A percentile compares a stretch with the other conserved stretches of the same genome.
These are phyloP conservation scores for Ormia ochracea DNA, from an alignment of 2,888 invertebrate genomes.

Conservation along the genomic window DNA sequence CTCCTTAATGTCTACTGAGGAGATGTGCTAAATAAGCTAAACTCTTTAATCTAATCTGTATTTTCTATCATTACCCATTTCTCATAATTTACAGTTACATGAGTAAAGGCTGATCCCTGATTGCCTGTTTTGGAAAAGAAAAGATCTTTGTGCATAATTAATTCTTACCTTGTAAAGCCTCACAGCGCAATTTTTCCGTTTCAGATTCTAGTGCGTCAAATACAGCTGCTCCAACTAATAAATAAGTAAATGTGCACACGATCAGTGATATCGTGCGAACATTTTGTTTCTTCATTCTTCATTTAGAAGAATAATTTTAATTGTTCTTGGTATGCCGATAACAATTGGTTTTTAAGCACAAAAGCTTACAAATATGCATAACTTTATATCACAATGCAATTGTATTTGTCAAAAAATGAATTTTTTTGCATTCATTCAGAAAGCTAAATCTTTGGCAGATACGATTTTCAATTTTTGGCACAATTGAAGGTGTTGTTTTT, in stretches of 20 bases:
- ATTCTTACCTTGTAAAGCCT: conserved; percentile 87
- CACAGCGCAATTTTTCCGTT: conserved; percentile 93
- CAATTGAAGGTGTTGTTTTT: conserved; percentile 17
- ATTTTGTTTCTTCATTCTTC: conserved; percentile 99
- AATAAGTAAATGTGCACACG: conserved; percentile 99
- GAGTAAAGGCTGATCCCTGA: too few species aligned
- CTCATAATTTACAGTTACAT: too few species aligned
- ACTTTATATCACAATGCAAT: conserved; percentile 64
- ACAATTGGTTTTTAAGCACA: conserved; percentile 59
- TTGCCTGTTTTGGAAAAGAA: too few species aligned
- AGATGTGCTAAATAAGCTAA: too few species aligned
- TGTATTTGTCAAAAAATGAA: conserved; percentile 21
- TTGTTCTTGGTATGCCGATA: conserved; percentile 62
- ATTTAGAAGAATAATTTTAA: conserved; percentile 78
- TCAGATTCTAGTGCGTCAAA: conserved; percentile 99
- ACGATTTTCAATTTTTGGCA: conserved; percentile 39
- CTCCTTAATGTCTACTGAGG: too few species aligned
- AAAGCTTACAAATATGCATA: conserved; percentile 43
- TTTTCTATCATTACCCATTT: too few species aligned
- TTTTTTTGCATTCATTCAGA: background rate
- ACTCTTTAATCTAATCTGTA: too few species aligned
- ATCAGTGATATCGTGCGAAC: conserved; percentile 99
- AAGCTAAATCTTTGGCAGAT: conserved; percentile 30
- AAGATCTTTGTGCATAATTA: background rate
- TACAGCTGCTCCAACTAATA: conserved; percentile 98